Evolutionary conservation across 2,113 vertebrate genomes (phyloP).

Genomic region (Paedocypris sp.): DNA sequence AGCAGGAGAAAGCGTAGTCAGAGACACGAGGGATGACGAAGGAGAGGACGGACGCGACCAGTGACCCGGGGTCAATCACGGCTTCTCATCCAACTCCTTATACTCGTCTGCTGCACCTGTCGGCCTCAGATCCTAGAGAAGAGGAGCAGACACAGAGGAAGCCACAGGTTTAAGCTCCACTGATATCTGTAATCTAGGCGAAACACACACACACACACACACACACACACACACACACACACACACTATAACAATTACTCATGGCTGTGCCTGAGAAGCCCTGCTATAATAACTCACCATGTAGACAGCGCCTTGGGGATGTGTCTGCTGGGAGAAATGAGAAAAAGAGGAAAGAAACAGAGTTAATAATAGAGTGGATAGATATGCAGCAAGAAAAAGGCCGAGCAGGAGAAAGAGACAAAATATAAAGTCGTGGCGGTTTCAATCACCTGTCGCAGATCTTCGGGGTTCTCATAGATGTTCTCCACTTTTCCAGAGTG

Average conservation of each 20-base stretch:
- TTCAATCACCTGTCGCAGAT: slow-evolving; percentile 60
- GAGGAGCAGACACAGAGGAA: slow-evolving; percentile 24
- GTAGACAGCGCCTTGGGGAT: slow-evolving; percentile 55
- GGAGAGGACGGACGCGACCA: too few species aligned
- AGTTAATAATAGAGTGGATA: slow-evolving; percentile 3
- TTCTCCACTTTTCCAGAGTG: slow-evolving; percentile 54
- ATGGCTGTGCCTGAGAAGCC: background rate
- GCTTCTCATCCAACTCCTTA: slow-evolving; percentile 59
- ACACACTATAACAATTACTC: slow-evolving; percentile 10
- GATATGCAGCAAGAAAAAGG: slow-evolving; percentile 10
- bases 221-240: slow-evolving; percentile 2
- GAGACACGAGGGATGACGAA: too few species aligned
- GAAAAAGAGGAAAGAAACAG: slow-evolving; percentile 9
- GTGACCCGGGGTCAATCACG: slow-evolving; percentile 33
- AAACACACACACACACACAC: background rate
- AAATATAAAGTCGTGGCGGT: background rate
- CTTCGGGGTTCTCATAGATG: slow-evolving; percentile 64
- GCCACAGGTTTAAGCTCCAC: slow-evolving; percentile 41
- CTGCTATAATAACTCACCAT: slow-evolving; percentile 61
- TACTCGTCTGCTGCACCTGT: slow-evolving; percentile 58
- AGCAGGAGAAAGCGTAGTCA: too few species aligned
- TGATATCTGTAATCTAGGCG: slow-evolving; percentile 54
- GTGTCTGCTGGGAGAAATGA: slow-evolving; percentile 44
- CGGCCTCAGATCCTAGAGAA: slow-evolving; percentile 61
- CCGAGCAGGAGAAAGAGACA: background rate